Percentiles rank a stretch among this genome's conserved stretches.
phyloP scores from a whole-genome alignment of 2,888 invertebrate genomes.

The Brachynemurus nebulosus region DNA sequence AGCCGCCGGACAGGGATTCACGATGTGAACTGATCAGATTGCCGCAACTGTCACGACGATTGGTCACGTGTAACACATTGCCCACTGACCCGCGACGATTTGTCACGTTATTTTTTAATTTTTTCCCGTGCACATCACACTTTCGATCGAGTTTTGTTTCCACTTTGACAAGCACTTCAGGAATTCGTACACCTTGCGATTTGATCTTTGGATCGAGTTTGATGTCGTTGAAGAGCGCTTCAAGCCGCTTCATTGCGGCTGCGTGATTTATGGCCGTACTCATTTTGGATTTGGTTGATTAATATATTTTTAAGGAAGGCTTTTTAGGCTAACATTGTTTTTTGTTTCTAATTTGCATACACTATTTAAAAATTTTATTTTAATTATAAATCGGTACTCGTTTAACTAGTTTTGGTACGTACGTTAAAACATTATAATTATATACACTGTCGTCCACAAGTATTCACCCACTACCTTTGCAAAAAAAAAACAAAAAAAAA shows the following conservation, averaged over 20 bases:
- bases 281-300: slow-evolving; percentile 22
- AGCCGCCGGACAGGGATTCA: slow-evolving; percentile 25
- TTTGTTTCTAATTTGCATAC: too few relatives aligned
- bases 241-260: slow-evolving; percentile 54
- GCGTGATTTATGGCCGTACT: slow-evolving; percentile 43
- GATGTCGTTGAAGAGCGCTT: slow-evolving; percentile 55
- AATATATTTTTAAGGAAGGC: too few relatives aligned
- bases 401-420: too few relatives aligned
- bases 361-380: too few relatives aligned
- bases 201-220: slow-evolving; percentile 23
- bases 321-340: too few relatives aligned
- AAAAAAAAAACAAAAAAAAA: too few relatives aligned
- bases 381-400: too few relatives aligned
- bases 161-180: slow-evolving; percentile 29
- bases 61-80: slow-evolving; percentile 37
- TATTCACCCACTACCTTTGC: too few relatives aligned
- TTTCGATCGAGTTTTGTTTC: slow-evolving; percentile 45
- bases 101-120: slow-evolving; percentile 31
- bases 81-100: slow-evolving; percentile 43
- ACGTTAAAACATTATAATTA: too few relatives aligned
- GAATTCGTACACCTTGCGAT: slow-evolving; percentile 16
- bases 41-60: slow-evolving; percentile 45
- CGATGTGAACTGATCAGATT: slow-evolving; percentile 24
- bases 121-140: slow-evolving; percentile 56
- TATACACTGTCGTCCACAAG: too few relatives aligned